Conservation (phyloP, 2,797 vertebrate genomes). For the Ptychobarbus kaznakovi region DNA sequence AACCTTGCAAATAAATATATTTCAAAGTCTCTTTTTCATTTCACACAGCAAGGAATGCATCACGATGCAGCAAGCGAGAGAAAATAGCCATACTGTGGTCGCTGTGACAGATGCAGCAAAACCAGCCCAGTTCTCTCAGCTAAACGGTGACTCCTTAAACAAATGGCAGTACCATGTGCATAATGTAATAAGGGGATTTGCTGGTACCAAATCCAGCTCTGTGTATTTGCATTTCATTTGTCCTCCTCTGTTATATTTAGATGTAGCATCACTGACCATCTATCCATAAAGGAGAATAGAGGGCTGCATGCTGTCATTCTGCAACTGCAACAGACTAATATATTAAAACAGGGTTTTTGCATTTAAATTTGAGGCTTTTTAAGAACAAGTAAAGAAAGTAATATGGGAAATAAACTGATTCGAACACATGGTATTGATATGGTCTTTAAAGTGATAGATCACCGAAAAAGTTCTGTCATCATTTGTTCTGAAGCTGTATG, state of each 20-base stretch:
- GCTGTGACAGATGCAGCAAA: constrained; percentile 40
- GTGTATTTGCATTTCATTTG: not conserved
- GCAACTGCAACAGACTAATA: not conserved
- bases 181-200: constrained; percentile 4
- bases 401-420: not conserved
- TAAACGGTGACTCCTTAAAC: constrained; percentile 43
- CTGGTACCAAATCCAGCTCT: constrained; percentile 22
- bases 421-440: not conserved
- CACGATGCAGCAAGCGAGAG: constrained; percentile 31
- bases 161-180: constrained; percentile 42
- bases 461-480: not conserved
- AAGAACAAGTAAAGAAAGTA: not conserved
- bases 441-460: not conserved
- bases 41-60: constrained; percentile 22
- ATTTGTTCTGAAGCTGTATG: not conserved
- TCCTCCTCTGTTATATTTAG: not conserved
- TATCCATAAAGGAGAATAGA: not conserved
- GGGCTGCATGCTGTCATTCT: not conserved
- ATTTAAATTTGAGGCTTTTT: not conserved
- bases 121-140: constrained; percentile 40
- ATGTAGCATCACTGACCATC: not conserved
- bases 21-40: constrained; percentile 19
- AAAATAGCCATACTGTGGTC: constrained; percentile 39
- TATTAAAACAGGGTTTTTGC: not conserved
- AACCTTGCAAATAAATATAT: constrained; percentile 27